Base-by-base conservation (phyloP, 2,797 vertebrate species). In the Hemitrygon akajei region DNA sequence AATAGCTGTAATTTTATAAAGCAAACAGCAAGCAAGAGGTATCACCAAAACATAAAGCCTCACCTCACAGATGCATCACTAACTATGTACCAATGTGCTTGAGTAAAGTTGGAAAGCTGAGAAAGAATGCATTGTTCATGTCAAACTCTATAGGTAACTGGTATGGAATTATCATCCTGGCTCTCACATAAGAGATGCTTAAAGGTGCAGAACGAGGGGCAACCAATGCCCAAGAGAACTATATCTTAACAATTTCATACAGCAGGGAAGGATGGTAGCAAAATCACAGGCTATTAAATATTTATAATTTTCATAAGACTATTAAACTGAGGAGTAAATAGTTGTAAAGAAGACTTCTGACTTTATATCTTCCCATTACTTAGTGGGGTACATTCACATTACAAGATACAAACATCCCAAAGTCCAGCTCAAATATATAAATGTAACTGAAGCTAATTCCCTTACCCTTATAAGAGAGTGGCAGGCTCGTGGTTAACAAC, bases 1-100 rank as follows among this genome's bases (percentile, higher is more conserved):
- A 87, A 87, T 34, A 63, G 27, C 58, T 87, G 30, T 63, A 87
- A 87, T 87, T 63, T 63, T 87, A 63, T 63, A 87, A 87, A 87
- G 12, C 30, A 87, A 87, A n/a, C 82, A 60, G 56, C 47, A 58
- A 30, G 47, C 3, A 84, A 58, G 7, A 0, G 80, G 56, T 47
- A 63, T 66, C 5, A 16, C 30, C 58, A 34, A 7, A 30, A 11
- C 56, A 18, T 86, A 86, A 56, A 16, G 56, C 30, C 27, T 56
- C 47, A 86, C 25, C 58, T 56, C 2, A 63, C 40, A 30, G 58
- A 87, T 34, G 14, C 30, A 27, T 7, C 60, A 63, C n/a, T n/a
- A 63, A 66, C 30, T n/a, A 12, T 58, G 56, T 30, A 63, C 71
- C 5, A 22, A 3, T 0, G 71, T 63, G 60, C n/a, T n/a, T 14